Evolutionary conservation across 2,797 vertebrate species (phyloP), one percentile per base, ranked within the genome.

Genomic region (Hydrophis major): DNA sequence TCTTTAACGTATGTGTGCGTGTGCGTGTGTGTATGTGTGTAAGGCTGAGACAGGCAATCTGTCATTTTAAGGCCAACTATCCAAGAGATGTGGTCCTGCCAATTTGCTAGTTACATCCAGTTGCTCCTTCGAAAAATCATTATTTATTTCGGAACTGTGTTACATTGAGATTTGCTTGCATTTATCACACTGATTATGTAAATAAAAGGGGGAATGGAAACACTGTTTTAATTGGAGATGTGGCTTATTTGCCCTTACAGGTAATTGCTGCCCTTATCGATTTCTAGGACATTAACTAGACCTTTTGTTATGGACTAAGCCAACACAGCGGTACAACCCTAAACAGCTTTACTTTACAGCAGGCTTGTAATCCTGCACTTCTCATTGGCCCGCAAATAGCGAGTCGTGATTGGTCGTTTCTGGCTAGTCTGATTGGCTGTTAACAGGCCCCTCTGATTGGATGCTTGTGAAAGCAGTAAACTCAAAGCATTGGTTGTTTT

Each of bases 131-230:
- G 2, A 6, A n/a, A 69, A 69, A 37, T 69, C 5, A 90, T 63
- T 93, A 94, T 53, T 3, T 92, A 83, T 93, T 94, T 55, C 86
- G 87, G 90, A 91, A 63, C 94, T 42, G 94, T 42, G 88, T 74
- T 90, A 55, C 89, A 74, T 28, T 50, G 56, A 95, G 92, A 93
- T 93, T 94, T 50, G 93, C 90, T 94, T 96, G 94, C 95, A 96
- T 96, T 96, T 96, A 93, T 95, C 93, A 93, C 92, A 95, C 94
- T 96, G 95, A 96, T 96, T 96, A 95, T 94, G 93, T 92, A 97
- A 96, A 74, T 18, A 53, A 63, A 42, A 6, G 14, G 91, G n/a
- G 12, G 94, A 93, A 13, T 16, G 88, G 86, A 95, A 94, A 89
- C 14, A 92, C 86, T 28, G 7, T 37, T 93, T 95, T 96, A 96